These are phyloP conservation scores for Trissonchulus sp. DNA, from an alignment of 2,888 invertebrate species.

Conservation along the genomic window DNA sequence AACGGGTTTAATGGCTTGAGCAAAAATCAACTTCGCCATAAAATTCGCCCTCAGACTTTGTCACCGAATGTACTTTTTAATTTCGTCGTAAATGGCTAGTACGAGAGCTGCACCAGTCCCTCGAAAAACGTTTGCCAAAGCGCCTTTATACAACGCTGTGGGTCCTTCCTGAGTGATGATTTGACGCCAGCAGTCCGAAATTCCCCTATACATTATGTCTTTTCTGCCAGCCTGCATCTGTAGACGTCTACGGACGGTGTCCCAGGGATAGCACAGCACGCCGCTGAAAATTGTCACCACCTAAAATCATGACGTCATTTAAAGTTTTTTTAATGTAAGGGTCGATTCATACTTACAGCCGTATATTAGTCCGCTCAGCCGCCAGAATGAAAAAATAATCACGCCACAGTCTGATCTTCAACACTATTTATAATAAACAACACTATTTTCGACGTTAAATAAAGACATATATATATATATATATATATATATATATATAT, in stretches of 20 bases:
- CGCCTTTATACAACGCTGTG: constrained; percentile 88
- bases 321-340: background rate
- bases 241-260: constrained; percentile 88
- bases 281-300: constrained; percentile 78
- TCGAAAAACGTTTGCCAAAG: constrained; percentile 84
- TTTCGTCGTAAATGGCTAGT: constrained; percentile 80
- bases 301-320: constrained; percentile 59
- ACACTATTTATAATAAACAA: too few relatives aligned
- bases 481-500: too few relatives aligned
- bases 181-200: constrained; percentile 80
- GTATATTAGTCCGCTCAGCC: too few relatives aligned
- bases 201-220: constrained; percentile 79
- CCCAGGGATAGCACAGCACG: constrained; percentile 91
- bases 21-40: too few relatives aligned
- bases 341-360: too few relatives aligned
- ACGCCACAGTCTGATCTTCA: too few relatives aligned
- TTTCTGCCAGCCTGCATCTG: constrained; percentile 95
- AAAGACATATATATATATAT: too few relatives aligned
- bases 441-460: too few relatives aligned
- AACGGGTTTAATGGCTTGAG: too few relatives aligned
- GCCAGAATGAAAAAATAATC: too few relatives aligned
- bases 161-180: constrained; percentile 74
- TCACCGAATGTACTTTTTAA: constrained; percentile 72
- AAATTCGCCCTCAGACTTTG: too few relatives aligned
- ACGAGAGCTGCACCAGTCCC: constrained; percentile 90